phyloP scores from a whole-genome alignment of 1,140 invertebrate species.

The Drosophila pseudoobscura region DNA sequence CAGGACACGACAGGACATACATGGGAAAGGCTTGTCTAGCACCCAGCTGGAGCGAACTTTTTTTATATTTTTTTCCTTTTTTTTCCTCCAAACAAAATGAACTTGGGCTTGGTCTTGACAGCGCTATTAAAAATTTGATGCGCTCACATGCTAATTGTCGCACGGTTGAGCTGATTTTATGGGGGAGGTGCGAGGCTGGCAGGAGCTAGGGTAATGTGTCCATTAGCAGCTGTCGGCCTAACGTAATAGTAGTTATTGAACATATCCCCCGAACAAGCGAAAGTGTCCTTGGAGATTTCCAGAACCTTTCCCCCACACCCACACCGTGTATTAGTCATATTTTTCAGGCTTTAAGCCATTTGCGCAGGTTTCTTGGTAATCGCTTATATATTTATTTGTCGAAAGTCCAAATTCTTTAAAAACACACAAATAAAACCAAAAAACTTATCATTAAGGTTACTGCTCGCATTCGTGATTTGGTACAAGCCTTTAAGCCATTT shows the following conservation, averaged over 20 bases:
- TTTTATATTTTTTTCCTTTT: background rate
- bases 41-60: conserved; percentile 44
- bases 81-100: conserved; percentile 22
- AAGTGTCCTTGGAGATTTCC: conserved; percentile 13
- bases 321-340: no score
- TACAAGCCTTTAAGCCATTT: conserved; percentile 1
- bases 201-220: conserved; percentile 12
- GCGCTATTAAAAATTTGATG: conserved; percentile 60
- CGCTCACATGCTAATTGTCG: conserved; percentile 59
- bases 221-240: conserved; percentile 40
- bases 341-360: background rate
- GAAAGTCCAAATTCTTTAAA: no score
- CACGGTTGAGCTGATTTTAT: conserved; percentile 32
- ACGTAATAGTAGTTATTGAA: conserved; percentile 24
- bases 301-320: no score
- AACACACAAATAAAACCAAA: no score
- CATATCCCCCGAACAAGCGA: conserved; percentile 11
- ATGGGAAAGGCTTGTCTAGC: conserved; percentile 36
- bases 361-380: background rate
- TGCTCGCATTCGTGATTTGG: no score
- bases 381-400: no score
- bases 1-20: conserved; percentile 11
- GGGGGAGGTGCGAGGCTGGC: background rate
- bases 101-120: conserved; percentile 42
- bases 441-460: no score